phyloP scores from a whole-genome alignment of 2,113 vertebrate species.

The Ramphastos sulfuratus region DNA sequence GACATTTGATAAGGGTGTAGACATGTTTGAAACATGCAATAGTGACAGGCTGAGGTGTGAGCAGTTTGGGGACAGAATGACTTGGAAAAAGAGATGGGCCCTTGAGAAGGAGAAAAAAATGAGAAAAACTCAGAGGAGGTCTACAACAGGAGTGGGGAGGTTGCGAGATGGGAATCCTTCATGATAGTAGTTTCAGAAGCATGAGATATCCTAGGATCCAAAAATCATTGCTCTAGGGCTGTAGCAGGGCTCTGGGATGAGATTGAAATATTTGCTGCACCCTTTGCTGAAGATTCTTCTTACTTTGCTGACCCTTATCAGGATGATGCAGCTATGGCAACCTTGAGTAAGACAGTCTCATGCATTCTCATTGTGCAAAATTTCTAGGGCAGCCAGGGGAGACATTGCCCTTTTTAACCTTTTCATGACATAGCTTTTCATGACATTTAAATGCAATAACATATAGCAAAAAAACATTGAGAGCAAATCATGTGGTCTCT shows the following conservation, averaged over 20 bases:
- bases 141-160: background rate
- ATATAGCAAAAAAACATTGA: background rate
- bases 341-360: background rate
- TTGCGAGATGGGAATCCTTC: background rate
- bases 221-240: background rate
- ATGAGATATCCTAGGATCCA: background rate
- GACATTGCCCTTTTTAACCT: background rate
- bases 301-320: background rate
- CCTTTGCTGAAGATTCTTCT: background rate
- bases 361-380: background rate
- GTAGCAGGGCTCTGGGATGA: background rate
- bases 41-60: background rate
- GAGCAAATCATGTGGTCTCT: background rate
- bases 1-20: background rate
- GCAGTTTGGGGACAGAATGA: background rate
- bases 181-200: background rate
- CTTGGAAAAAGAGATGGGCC: background rate
- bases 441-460: background rate
- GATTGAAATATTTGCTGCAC: background rate
- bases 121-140: background rate
- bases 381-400: background rate
- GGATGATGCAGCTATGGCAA: background rate
- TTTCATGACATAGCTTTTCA: background rate
- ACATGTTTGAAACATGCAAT: accelerated
- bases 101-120: background rate